Base-by-base conservation (phyloP, 2,888 invertebrate species). In the Antheraea assamensis region DNA sequence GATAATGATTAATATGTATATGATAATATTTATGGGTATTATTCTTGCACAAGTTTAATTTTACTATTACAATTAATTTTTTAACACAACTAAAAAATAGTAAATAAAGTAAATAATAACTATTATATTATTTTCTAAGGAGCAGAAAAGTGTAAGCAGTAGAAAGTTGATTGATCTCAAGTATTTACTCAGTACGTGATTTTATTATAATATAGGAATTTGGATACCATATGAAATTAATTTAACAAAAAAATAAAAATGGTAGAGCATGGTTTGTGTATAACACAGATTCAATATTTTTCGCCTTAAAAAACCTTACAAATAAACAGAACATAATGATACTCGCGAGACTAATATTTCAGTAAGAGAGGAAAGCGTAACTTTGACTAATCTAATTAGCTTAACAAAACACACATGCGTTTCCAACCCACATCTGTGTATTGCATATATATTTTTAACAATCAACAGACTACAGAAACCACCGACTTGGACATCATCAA, bases 331-430 rank as follows among this genome's bases (percentile, higher is more conserved):
- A 77, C 81, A 82, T 86, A 88, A 91, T 85, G 81, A 86, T 84
- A 81, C 92, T 85, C 90, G 74, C 31, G 92, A 84, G 93, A 81
- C 83, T 80, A 85, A 88, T 86, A 74, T 73, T 73, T 77, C 80
- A 85, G 77, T 78, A 66, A 31, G 78, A 74, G 79, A 84, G 82
- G 83, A 90, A 88, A 91, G 86, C 91, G 90, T 91, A 87, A 88
- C 89, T 92, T 90, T 90, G 92, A 91, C 93, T 88, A 87, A 88
- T 85, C 88, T 91, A 90, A 93, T 93, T 92, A 92, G 85, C 83
- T 84, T 92, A 93, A 93, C 93, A 92, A 92, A 93, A 93, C 87
- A 89, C 93, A 94, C 90, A 92, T 92, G 93, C 88, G 86, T 87
- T 85, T 81, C 79, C 84, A 78, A 81, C 85, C 82, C 87, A 87